These are phyloP conservation scores for Danionella dracula DNA, from an alignment of 2,797 vertebrate genomes.

Conservation along the genomic window DNA sequence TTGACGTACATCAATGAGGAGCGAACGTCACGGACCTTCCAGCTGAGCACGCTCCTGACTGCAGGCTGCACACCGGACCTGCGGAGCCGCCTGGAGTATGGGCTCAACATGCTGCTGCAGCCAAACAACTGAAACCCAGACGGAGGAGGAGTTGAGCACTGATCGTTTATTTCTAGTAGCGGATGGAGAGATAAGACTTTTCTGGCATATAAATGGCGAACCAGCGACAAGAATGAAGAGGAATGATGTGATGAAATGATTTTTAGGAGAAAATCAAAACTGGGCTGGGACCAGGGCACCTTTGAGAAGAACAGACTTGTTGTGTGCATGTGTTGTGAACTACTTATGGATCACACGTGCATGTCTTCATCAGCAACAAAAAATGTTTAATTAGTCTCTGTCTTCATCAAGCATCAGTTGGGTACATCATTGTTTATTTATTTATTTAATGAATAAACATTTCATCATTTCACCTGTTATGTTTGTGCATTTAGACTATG, in stretches of 20 bases:
- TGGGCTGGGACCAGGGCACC: slow-evolving; percentile 78
- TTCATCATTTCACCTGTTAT: too few relatives aligned
- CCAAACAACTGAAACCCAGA: slow-evolving; percentile 78
- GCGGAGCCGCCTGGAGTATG: slow-evolving; percentile 89
- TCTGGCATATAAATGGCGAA: slow-evolving; percentile 34
- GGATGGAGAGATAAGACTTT: too few relatives aligned
- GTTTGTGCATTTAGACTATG: too few relatives aligned
- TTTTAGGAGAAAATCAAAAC: slow-evolving; percentile 43
- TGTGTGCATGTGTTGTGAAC: slow-evolving; percentile 28
- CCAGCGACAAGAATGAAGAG: slow-evolving; percentile 65
- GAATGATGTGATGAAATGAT: slow-evolving; percentile 43
- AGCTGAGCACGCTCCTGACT: slow-evolving; percentile 79
- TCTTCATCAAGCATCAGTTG: slow-evolving; percentile 84
- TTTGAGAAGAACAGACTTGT: slow-evolving; percentile 55
- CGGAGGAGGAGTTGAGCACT: background rate
- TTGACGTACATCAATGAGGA: slow-evolving; percentile 98
- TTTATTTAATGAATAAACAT: slow-evolving; percentile 75
- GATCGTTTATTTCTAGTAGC: too few relatives aligned
- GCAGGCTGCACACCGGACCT: slow-evolving; percentile 85
- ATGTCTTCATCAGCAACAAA: slow-evolving; percentile 14
- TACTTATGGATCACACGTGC: slow-evolving; percentile 23
- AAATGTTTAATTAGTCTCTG: background rate
- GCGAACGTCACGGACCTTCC: slow-evolving; percentile 86
- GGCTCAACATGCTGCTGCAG: slow-evolving; percentile 94
- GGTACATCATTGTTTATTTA: slow-evolving; percentile 94